phyloP scores from a whole-genome alignment of 2,113 vertebrate species.

The Mastomys coucha region DNA sequence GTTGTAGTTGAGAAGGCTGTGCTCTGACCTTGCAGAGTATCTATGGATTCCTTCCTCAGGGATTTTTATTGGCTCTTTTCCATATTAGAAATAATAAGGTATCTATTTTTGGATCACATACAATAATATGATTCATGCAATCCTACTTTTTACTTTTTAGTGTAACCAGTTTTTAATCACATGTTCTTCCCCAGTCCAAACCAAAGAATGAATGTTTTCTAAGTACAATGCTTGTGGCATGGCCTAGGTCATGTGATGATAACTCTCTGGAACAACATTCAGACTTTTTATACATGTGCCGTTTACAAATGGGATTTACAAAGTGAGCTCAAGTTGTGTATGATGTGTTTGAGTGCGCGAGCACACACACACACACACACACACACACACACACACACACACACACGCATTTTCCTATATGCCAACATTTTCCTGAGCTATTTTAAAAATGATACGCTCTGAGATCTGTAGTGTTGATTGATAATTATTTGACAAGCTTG shows the following conservation, averaged over 20 bases:
- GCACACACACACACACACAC: not conserved
- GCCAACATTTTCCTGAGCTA: not conserved
- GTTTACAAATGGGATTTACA: not conserved
- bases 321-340: not conserved
- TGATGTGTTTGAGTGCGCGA: fast-evolving
- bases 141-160: not conserved
- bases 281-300: not conserved
- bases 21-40: not conserved
- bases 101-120: conserved; percentile 39
- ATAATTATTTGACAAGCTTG: not conserved
- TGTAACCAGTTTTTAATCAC: conserved; percentile 56
- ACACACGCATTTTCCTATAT: not conserved
- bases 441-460: not conserved
- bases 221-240: conserved; percentile 18
- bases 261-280: conserved; percentile 52
- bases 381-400: not conserved
- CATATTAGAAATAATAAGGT: not conserved
- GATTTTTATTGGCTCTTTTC: not conserved
- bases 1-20: not conserved
- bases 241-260: conserved; percentile 57
- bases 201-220: conserved; percentile 27
- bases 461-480: not conserved
- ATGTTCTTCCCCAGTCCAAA: conserved; percentile 37
- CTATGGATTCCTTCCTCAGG: not conserved
- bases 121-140: conserved; percentile 49